A percentile compares a stretch with the other conserved stretches of the same genome.
Conservation (phyloP, 2,888 invertebrate genomes). For the Lepidochrysops patricia region DNA sequence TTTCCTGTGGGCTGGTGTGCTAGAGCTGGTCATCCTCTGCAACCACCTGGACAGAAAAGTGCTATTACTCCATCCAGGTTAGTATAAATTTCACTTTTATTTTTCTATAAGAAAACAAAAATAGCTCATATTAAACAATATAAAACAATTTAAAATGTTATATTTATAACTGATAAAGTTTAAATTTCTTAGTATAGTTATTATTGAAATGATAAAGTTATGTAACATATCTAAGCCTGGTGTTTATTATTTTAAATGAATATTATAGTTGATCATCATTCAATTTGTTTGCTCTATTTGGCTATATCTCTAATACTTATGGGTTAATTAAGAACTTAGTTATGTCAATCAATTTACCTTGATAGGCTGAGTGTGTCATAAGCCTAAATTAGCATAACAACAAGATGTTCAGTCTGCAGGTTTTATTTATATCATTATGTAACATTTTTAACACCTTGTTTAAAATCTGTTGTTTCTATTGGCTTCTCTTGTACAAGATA, state of each 20-base stretch:
- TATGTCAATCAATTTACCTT: conserved; percentile 7
- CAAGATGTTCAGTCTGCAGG: not conserved
- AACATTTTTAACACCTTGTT: not conserved
- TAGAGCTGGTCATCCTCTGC: conserved; percentile 92
- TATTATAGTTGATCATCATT: conserved; percentile 1
- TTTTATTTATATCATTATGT: not conserved
- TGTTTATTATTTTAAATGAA: too few species aligned
- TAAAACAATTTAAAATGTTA: too few species aligned
- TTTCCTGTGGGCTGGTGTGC: conserved; percentile 98
- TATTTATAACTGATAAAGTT: too few species aligned
- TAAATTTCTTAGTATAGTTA: too few species aligned
- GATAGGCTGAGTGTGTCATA: not conserved
- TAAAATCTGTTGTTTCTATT: not conserved
- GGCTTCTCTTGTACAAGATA: not conserved
- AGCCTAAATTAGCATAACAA: not conserved
- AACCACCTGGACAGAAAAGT: conserved; percentile 94
- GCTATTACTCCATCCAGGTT: conserved; percentile 74
- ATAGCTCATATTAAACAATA: too few species aligned
- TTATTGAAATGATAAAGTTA: too few species aligned
- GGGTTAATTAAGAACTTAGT: not conserved
- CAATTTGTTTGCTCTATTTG: not conserved
- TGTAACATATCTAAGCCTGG: too few species aligned
- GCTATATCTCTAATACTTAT: not conserved
- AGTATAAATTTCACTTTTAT: not conserved
- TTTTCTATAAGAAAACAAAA: too few species aligned